These are phyloP conservation scores for Orientallactaga sibirica DNA, from an alignment of 2,797 vertebrate genomes.

Conservation along the genomic window DNA sequence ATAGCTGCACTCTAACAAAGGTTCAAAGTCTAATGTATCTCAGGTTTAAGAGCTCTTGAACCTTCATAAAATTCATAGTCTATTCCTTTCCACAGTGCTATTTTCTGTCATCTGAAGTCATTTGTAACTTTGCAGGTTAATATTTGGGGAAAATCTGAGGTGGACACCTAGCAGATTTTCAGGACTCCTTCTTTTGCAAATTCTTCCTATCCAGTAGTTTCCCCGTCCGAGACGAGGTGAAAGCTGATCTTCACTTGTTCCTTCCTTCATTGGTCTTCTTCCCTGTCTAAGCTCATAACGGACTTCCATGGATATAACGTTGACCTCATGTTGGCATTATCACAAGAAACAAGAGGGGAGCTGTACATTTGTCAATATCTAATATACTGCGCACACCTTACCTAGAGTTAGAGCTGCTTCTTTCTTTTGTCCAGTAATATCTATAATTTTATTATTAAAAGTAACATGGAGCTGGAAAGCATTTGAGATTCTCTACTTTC, in stretches of 20 bases:
- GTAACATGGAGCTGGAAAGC: background rate
- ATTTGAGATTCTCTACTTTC: background rate
- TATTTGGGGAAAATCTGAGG: background rate
- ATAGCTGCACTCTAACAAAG: background rate
- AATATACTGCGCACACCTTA: background rate
- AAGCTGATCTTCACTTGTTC: background rate
- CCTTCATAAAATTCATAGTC: background rate
- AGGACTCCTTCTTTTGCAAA: background rate
- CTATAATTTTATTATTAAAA: background rate
- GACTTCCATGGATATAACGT: background rate
- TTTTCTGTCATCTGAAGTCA: background rate
- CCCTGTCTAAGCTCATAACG: background rate
- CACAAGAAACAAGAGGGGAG: background rate
- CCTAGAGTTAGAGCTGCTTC: background rate
- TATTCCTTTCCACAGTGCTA: background rate
- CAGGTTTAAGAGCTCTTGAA: background rate
- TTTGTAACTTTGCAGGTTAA: background rate
- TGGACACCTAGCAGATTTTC: background rate
- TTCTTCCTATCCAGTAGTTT: background rate
- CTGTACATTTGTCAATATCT: background rate
- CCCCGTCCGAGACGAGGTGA: background rate
- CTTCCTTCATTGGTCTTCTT: background rate
- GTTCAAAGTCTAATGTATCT: background rate
- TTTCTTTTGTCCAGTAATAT: background rate
- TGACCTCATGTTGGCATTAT: background rate